Conservation (phyloP, 2,797 vertebrate species). For the Acipenser transmontanus region DNA sequence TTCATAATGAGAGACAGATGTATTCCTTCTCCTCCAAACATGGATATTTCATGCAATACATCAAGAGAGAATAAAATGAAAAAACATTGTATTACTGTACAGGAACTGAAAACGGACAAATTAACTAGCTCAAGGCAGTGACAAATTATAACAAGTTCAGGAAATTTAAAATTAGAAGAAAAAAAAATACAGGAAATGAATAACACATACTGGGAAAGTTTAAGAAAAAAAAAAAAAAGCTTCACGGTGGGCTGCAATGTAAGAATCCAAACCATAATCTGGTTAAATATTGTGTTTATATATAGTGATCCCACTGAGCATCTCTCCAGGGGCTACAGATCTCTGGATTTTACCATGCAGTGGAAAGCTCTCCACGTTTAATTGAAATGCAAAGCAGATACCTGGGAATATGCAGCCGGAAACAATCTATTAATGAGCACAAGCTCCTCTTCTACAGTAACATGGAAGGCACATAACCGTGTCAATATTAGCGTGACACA, state of each 20-base stretch:
- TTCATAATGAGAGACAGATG: no score
- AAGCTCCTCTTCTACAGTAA: constrained; percentile 30
- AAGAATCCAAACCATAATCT: no score
- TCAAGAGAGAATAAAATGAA: background rate
- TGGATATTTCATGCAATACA: background rate
- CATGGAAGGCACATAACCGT: no score
- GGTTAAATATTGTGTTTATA: no score
- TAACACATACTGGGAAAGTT: no score
- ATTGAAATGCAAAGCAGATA: constrained; percentile 39
- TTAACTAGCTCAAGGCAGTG: background rate
- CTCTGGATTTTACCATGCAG: background rate
- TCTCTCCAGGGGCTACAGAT: background rate
- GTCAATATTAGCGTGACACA: no score
- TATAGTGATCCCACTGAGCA: background rate
- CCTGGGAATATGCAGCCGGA: constrained; percentile 28
- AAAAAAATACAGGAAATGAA: no score
- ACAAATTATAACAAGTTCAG: background rate
- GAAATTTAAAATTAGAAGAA: background rate
- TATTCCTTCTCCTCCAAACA: background rate
- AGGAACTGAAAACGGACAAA: background rate
- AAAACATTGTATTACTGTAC: background rate
- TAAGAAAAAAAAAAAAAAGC: no score
- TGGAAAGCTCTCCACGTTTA: background rate
- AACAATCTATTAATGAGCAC: constrained; percentile 46
- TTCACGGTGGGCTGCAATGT: no score